Evolutionary conservation across 35 echinoderm and acorn worm species (phyloP), one percentile per base, ranked within the genome.

Genomic region (Antedon bifida): DNA sequence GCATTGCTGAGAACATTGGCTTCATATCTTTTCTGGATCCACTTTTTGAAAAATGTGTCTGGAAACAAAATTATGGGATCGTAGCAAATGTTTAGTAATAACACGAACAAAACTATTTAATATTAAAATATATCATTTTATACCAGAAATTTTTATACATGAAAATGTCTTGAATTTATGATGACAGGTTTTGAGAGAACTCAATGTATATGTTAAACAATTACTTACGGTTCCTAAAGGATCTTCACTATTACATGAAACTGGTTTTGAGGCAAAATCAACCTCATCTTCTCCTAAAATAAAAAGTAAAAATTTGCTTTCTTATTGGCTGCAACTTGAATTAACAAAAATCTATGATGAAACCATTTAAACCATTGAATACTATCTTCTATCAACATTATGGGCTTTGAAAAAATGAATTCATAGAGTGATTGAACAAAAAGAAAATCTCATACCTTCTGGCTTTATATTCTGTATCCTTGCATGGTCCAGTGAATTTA

Each of bases 11-110:
- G 74, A 85, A 44, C 36, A 85, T 30, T n/a, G 83, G 83, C 34
- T 85, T 85, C 83, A 85, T 85, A 38, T 55, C 83, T 42, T 85
- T 36, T 42, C 74, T 76, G 0, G 74, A 77, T 29, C 83, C 83
- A 51, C 83, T 85, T 55, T 77, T 34, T 13, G 83, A 85, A 85
- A 85, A 85, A 78, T 85, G 83, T 33, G 83, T 85, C 83, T 85
- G 74, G 34, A 42, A 42, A 26, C 23, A 13, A 42, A 42, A 42
- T 42, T 28, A 74, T 33, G 30, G 44, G 11, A 34, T 75, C 31
- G 35, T 30, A 56, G 82, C 9, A 74, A 4, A 21, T 11, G 3
- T 31, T 83, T 11, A 81, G 33, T 29, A 23, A 56, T 10, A 2
- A 14, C 0, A 51, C 74, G 10, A 26, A 78, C 30, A 14, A 33